Conservation (phyloP, 2,113 vertebrate species). For the Esox niger region DNA sequence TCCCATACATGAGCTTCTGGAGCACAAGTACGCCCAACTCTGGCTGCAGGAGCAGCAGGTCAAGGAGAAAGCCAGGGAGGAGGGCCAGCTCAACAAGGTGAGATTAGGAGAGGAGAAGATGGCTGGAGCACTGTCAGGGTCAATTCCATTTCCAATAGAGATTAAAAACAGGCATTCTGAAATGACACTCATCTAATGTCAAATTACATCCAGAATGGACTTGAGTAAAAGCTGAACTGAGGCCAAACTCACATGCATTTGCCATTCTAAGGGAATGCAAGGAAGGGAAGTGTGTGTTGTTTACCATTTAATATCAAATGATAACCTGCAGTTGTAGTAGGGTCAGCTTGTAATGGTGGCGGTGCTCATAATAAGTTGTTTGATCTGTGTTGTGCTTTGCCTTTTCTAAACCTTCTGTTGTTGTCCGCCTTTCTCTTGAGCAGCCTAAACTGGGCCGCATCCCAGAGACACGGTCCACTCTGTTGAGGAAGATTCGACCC, state of each 20-base stretch:
- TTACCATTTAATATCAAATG: background rate
- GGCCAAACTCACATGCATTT: no score
- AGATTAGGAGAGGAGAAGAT: background rate
- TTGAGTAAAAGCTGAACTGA: no score
- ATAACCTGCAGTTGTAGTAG: no score
- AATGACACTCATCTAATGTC: background rate
- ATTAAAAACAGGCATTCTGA: no score
- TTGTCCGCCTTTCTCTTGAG: background rate
- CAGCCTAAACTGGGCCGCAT: slow-evolving; percentile 48
- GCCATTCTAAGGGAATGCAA: no score
- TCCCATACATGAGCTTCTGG: slow-evolving; percentile 78
- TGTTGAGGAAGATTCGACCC: slow-evolving; percentile 67
- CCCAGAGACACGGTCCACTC: slow-evolving; percentile 72
- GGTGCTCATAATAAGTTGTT: slow-evolving; percentile 7
- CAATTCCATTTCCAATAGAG: no score
- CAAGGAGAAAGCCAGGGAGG: slow-evolving; percentile 36
- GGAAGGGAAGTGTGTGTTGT: background rate
- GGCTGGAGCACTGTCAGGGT: background rate
- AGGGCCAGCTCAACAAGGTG: slow-evolving; percentile 67
- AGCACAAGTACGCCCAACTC: slow-evolving; percentile 77
- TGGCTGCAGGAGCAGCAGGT: slow-evolving; percentile 81
- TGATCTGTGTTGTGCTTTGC: slow-evolving; percentile 6
- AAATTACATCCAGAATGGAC: no score
- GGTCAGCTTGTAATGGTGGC: no score
- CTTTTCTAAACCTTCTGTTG: background rate